Evolutionary conservation across 2,888 invertebrate species (phyloP).

Genomic region (Anthophora plumipes): DNA sequence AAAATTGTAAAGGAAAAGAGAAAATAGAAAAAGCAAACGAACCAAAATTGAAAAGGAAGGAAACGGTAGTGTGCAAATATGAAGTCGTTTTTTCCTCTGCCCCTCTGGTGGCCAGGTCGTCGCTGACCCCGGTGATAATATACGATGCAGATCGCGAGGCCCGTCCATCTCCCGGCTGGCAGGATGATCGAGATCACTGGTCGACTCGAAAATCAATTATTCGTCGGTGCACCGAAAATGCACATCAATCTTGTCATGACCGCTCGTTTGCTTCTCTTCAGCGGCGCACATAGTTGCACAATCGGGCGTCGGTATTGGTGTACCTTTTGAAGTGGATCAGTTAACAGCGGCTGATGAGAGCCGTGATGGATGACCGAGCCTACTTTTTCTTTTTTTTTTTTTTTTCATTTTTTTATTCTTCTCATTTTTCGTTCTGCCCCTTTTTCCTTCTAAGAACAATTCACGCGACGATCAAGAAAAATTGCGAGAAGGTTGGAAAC

Average conservation of each 20-base stretch:
- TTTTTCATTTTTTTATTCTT: background rate
- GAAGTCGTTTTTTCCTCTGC: conserved; percentile 4
- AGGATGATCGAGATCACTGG: conserved; percentile 72
- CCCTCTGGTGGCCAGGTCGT: background rate
- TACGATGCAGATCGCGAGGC: conserved; percentile 61
- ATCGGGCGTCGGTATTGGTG: conserved; percentile 59
- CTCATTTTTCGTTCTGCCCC: too few species aligned
- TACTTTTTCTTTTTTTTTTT: conserved; percentile 2
- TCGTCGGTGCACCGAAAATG: conserved; percentile 74
- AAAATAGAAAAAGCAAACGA: background rate
- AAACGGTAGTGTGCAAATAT: conserved; percentile 10
- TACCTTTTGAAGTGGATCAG: conserved; percentile 68
- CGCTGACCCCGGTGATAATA: conserved; percentile 40
- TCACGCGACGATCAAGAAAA: background rate
- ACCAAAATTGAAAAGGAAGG: conserved; percentile 7
- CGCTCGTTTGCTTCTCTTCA: conserved; percentile 69
- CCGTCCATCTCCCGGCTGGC: conserved; percentile 64
- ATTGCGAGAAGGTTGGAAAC: background rate
- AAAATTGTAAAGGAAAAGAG: too few species aligned
- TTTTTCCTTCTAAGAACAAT: background rate
- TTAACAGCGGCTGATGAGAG: conserved; percentile 65
- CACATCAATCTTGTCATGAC: conserved; percentile 75
- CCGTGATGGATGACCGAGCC: conserved; percentile 58
- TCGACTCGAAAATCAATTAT: conserved; percentile 76
- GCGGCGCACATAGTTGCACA: conserved; percentile 60